These are phyloP conservation scores for Neosilurus hyrtlii DNA, from an alignment of 2,797 vertebrate species.

Conservation along the genomic window DNA sequence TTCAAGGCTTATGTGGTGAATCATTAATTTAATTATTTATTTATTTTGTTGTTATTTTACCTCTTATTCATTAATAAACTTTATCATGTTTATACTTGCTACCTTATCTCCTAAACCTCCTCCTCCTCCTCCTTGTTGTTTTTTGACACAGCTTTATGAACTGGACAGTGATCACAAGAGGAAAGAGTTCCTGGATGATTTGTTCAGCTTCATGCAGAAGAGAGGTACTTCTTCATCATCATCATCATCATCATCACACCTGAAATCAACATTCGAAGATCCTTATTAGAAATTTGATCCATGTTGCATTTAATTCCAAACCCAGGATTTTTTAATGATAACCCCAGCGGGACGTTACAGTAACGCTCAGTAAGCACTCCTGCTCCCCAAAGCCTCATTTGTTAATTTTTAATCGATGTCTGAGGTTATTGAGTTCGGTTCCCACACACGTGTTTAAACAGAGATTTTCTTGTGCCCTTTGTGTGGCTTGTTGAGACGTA, in stretches of 20 bases:
- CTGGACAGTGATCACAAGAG: slow-evolving; percentile 91
- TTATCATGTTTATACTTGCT: not conserved
- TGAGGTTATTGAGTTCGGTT: not conserved
- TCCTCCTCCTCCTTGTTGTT: not conserved
- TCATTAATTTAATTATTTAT: too few species aligned
- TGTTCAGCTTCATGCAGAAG: slow-evolving; percentile 99
- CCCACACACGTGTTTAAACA: not conserved
- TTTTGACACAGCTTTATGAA: slow-evolving; percentile 85
- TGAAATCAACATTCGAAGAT: not conserved
- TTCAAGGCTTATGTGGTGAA: not conserved
- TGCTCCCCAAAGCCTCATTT: not conserved
- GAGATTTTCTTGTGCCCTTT: not conserved
- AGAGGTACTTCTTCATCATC: slow-evolving; percentile 74
- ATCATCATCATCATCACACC: too few species aligned
- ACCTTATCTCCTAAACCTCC: not conserved
- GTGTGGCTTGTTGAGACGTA: not conserved
- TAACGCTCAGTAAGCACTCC: not conserved
- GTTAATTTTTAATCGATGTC: not conserved
- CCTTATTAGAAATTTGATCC: not conserved
- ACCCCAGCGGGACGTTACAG: too few species aligned
- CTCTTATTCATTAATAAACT: not conserved
- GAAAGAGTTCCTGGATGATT: slow-evolving; percentile 93
- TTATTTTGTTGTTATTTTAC: not conserved
- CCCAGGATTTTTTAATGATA: too few species aligned
- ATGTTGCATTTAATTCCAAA: not conserved